phyloP scores from a whole-genome alignment of 2,113 vertebrate species.

The Nerophis ophidion region DNA sequence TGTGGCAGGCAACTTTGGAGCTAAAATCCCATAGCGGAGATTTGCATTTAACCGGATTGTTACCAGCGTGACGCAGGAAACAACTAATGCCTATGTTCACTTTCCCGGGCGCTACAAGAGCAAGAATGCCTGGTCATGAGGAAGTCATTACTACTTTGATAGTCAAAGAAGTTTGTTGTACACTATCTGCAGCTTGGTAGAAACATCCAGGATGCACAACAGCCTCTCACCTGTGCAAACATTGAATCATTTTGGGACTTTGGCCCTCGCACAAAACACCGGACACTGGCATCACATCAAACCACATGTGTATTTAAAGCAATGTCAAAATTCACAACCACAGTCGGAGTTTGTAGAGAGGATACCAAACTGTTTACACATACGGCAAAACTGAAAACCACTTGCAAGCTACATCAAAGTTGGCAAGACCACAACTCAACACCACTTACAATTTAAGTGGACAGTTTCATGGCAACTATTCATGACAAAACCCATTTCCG shows the following conservation, averaged over 20 bases:
- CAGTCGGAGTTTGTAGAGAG: conserved; percentile 5
- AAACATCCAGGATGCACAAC: conserved; percentile 10
- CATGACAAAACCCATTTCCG: too few relatives aligned
- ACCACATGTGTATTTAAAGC: conserved; percentile 10
- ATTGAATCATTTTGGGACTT: conserved; percentile 19
- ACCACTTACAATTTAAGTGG: neutral
- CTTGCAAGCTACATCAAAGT: neutral
- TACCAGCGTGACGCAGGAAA: conserved; percentile 50
- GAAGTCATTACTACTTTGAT: conserved; percentile 18
- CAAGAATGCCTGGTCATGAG: conserved; percentile 44
- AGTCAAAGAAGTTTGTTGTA: conserved; percentile 3
- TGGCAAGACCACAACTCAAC: conserved; percentile 11
- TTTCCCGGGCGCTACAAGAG: conserved; percentile 29
- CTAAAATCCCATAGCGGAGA: conserved; percentile 54
- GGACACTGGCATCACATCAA: neutral
- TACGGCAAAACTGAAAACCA: conserved; percentile 3
- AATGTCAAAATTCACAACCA: conserved; percentile 14
- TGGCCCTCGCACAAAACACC: neutral
- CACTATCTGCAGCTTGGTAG: conserved; percentile 1
- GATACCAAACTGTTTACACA: conserved; percentile 19
- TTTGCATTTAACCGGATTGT: conserved; percentile 66
- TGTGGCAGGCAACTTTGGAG: conserved; percentile 46
- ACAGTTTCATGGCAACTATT: conserved; percentile 3
- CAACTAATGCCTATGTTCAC: conserved; percentile 40
- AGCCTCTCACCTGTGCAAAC: conserved; percentile 22